Base-by-base conservation (phyloP, 37 sponge, comb jelly and placozoan genomes). In the Geodia barretti region DNA sequence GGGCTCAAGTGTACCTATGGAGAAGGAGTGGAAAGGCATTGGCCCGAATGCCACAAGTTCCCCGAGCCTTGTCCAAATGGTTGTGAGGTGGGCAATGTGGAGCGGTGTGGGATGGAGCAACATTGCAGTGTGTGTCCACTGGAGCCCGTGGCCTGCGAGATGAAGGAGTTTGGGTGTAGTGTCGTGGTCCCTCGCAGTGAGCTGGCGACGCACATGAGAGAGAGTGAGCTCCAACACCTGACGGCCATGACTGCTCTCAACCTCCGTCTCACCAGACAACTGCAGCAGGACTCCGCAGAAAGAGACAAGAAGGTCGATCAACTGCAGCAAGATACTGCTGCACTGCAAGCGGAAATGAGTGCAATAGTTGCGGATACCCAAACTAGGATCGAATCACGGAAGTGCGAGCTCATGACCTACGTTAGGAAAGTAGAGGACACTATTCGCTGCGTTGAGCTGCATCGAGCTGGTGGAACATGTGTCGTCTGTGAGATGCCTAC, bases 81-180 rank as follows among this genome's bases (percentile, higher is more conserved):
- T 3, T 84, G 84, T 43, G 61, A 64, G 28, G 33, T 47, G 1
- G 77, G 60, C n/a, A 34, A 39, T 38, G 73, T 75, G 23, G 36
- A 74, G 11, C 66, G 75, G 64, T 69, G 77, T 59, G 38, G 69
- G n/a, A 21, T 66, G 33, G 77, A 76, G n/a, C 20, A 39, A 17
- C 84, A 84, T 59, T 19, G 47, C 68, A 69, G 24, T 11, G 70
- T 42, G 84, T 84, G 84, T 60, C 84, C 77, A 20, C 21, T 69
- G 25, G 68, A 84, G 40, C 76, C 36, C 2, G 70, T 75, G 40
- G 59, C 36, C 41, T 84, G 84, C 36, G 84, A 84, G 69, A 75
- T 69, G 41, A 26, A 47, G 14, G 69, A 76, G 33, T 24, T 69
- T 28, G 84, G 84, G n/a, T 84, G 84, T 59, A 34, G 65, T 20